Conservation (phyloP, 2,888 invertebrate species). For the Dorcus hopei region DNA sequence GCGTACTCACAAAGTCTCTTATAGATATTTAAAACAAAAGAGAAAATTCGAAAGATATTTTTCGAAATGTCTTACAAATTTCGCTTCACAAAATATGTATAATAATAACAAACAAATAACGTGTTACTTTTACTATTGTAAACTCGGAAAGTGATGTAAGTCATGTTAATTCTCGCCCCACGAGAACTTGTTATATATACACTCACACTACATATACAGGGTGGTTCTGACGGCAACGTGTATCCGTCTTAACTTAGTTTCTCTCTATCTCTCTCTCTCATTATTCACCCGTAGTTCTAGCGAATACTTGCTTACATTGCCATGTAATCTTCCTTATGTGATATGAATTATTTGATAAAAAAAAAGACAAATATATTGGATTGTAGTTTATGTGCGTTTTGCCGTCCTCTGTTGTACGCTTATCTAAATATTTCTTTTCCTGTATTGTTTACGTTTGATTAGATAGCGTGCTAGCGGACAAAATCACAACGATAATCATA, state of each 20-base stretch:
- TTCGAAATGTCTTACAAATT: slow-evolving; percentile 36
- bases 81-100: slow-evolving; percentile 20
- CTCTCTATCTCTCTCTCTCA: too few species aligned
- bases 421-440: too few species aligned
- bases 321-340: slow-evolving; percentile 30
- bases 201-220: neutral
- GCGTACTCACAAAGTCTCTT: neutral
- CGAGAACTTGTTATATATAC: neutral
- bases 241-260: too few species aligned
- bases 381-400: slow-evolving; percentile 14
- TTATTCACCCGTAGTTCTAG: slow-evolving; percentile 2
- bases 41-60: slow-evolving; percentile 28
- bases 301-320: slow-evolving; percentile 30
- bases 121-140: too few species aligned
- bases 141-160: too few species aligned
- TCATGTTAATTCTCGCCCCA: too few species aligned
- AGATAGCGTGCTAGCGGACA: too few species aligned
- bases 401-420: too few species aligned
- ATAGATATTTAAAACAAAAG: neutral
- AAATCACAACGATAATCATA: too few species aligned
- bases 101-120: slow-evolving; percentile 8
- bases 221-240: too few species aligned
- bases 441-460: too few species aligned
- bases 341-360: slow-evolving; percentile 24
- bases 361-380: slow-evolving; percentile 13